These are phyloP conservation scores for Rhagonycha fulva DNA, from an alignment of 2,888 invertebrate species.

Conservation along the genomic window DNA sequence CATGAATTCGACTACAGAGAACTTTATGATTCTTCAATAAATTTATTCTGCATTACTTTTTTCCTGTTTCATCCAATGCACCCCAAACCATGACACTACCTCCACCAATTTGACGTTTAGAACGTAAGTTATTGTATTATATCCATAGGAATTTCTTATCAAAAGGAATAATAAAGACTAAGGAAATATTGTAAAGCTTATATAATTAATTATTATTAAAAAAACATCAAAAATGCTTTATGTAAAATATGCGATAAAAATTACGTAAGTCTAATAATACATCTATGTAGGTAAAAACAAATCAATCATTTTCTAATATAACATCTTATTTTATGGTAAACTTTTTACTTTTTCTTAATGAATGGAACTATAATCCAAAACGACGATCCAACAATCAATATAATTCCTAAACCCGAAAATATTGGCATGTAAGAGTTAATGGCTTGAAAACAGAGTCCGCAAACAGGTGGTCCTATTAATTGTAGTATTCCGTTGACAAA, in stretches of 20 bases:
- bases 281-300: not conserved
- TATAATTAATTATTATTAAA: not conserved
- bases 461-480: constrained; percentile 81
- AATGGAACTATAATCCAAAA: constrained; percentile 79
- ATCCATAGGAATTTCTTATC: too few species aligned
- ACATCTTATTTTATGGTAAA: not conserved
- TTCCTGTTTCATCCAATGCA: too few species aligned
- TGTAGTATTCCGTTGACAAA: constrained; percentile 85
- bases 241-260: not conserved
- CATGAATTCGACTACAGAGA: too few species aligned
- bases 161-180: not conserved
- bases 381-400: constrained; percentile 71
- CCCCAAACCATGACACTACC: too few species aligned
- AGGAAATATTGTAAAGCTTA: not conserved
- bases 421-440: constrained; percentile 71
- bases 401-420: constrained; percentile 74
- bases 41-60: too few species aligned
- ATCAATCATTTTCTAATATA: not conserved
- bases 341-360: constrained; percentile 55
- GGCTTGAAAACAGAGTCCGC: constrained; percentile 70
- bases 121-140: too few species aligned
- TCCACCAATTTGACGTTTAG: too few species aligned
- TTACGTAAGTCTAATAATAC: not conserved
- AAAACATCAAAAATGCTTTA: not conserved
- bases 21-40: too few species aligned